These are phyloP conservation scores for Cephalopachus bancanus DNA, from an alignment of 2,797 vertebrate genomes.

Conservation along the genomic window DNA sequence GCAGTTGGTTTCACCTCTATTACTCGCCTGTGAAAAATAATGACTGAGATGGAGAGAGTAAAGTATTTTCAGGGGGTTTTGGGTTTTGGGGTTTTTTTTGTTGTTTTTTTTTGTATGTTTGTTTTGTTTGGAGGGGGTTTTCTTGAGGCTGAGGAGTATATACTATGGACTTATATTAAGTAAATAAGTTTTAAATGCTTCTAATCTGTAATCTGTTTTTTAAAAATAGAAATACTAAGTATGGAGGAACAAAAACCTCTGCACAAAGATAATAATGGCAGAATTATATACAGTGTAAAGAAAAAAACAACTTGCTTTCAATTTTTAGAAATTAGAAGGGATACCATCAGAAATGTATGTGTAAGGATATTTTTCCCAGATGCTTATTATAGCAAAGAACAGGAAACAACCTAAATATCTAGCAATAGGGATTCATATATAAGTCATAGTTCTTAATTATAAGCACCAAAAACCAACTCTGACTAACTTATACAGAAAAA, in stretches of 20 bases:
- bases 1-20: neutral
- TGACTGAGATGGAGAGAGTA: neutral
- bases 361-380: neutral
- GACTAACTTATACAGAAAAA: slow-evolving; percentile 1
- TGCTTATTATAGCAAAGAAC: slow-evolving; percentile 28
- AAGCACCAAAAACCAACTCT: neutral
- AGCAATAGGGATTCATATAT: neutral
- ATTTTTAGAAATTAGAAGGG: slow-evolving; percentile 53
- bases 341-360: slow-evolving; percentile 27
- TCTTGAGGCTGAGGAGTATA: neutral
- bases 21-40: slow-evolving; percentile 13
- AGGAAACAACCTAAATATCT: neutral
- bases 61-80: neutral
- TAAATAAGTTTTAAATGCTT: slow-evolving; percentile 51
- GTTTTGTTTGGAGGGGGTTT: no score
- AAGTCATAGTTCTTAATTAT: neutral
- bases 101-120: no score
- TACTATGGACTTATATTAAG: neutral
- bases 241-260: neutral
- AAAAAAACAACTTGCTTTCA: slow-evolving; percentile 27
- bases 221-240: slow-evolving; percentile 8
- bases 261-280: slow-evolving; percentile 24
- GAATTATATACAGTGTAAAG: slow-evolving; percentile 30
- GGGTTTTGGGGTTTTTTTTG: neutral
- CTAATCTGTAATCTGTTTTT: neutral